Base-by-base conservation (phyloP, 2,113 vertebrate genomes). In the Meriones unguiculatus region DNA sequence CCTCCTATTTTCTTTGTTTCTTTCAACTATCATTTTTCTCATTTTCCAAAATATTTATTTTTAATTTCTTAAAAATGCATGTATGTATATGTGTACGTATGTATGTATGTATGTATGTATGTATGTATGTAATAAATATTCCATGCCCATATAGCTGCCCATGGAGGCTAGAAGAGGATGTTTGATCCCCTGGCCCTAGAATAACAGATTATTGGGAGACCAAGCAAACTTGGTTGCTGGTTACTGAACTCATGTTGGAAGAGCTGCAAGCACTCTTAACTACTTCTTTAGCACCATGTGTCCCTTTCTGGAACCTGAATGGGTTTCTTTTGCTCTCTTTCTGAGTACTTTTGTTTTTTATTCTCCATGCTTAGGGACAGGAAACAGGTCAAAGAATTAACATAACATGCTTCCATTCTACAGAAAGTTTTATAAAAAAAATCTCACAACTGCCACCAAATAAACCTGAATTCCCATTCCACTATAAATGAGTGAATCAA, bases 401-500 rank as follows among this genome's bases (percentile, higher is more conserved):
- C 86, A 59, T n/a, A 5, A 50, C 25, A 7, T 93, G 57, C 7
- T 96, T 92, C 41, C 30, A 10, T 94, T 96, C 50, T 87, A 86
- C 54, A 92, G 28, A 95, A 41, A 95, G 24, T 95, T 97, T 95
- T 65, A 7, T 93, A 78, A 64, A 92, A 64, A 92, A 38, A 90
- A 93, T 97, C 64, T 94, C 69, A 89, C 96, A 91, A 57, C 72
- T 89, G 52, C 28, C 11, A 96, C 94, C 88, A 97, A 65, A 96
- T 96, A 95, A 97, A 94, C 81, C 93, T 10, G 20, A 85, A 85
- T 97, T 97, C 82, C 54, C 62, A 94, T 80, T 90, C 96, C 50
- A 94, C 69, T 88, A 95, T 50, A 97, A 97, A 93, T 77, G 97
- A 96, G 2, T 94, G 85, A 96, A 90, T 85, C 76, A 90, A 24